Conservation (phyloP, 2,797 vertebrate genomes). For the Sarcophilus harrisii region DNA sequence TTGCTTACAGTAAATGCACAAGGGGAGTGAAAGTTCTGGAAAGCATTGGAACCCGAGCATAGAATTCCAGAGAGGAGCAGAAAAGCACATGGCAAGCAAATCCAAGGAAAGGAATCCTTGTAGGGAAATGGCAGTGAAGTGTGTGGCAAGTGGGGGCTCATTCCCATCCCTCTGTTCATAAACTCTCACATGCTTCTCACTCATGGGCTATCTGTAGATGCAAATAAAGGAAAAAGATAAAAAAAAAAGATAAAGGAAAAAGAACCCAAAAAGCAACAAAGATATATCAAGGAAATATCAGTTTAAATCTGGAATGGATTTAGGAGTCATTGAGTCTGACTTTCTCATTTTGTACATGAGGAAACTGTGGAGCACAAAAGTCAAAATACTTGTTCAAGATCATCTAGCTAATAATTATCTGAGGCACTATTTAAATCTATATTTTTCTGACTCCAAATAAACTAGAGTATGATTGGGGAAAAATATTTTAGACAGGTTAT, state of each 20-base stretch:
- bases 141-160: neutral
- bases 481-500: neutral
- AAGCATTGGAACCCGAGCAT: neutral
- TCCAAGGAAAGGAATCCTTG: neutral
- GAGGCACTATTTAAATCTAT: neutral
- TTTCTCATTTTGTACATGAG: neutral
- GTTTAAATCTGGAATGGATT: neutral
- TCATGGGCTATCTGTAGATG: too few relatives aligned
- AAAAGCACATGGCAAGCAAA: slow-evolving; percentile 5
- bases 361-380: neutral
- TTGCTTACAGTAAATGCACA: slow-evolving; percentile 42
- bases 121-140: neutral
- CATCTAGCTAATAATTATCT: neutral
- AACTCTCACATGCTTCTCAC: neutral
- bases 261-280: neutral
- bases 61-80: neutral
- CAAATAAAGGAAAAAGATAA: neutral
- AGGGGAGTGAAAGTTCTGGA: neutral
- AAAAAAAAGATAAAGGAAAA: neutral
- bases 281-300: neutral
- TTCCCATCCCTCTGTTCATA: neutral
- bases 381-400: neutral
- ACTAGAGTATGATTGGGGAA: neutral
- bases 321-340: neutral
- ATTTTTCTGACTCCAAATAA: neutral